Base-by-base conservation (phyloP, 1,140 invertebrate genomes). In the Andrena cerasifolii region DNA sequence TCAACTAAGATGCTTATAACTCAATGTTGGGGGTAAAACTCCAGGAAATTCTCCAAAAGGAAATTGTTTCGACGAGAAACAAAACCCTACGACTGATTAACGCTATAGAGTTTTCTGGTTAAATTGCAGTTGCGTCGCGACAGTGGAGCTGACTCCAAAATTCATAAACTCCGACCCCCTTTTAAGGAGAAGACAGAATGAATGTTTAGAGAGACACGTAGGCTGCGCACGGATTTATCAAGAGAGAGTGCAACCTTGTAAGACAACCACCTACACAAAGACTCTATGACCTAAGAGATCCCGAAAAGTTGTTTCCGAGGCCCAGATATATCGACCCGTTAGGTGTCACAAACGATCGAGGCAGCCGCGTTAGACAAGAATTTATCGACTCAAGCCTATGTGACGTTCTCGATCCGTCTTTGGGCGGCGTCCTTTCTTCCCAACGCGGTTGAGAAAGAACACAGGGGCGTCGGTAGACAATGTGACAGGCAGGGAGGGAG, bases 341-440 rank as follows among this genome's bases (percentile, higher is more conserved):
- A 36, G 45, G 45, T 24, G 45, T 36, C 33, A 31, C 31, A 53
- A 75, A 40, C 24, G 49, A 51, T 66, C 63, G 71, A 49, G 47
- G 54, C 49, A 63, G 8, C 12, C 40, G n/a, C 31, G 26, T 5
- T 18, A 12, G 33, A 66, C 54, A 59, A 77, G 80, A 82, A 86
- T 87, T 83, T 82, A 87, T 84, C 71, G 78, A 80, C 72, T 51
- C 58, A 26, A 10, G 49, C 33, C 65, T 3, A 56, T 49, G 74
- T 77, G 72, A 78, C 71, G 58, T 66, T 78, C 59, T 54, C 70
- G 80, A 82, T 84, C 53, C 77, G 74, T 82, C 58, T 71, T 72
- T 36, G 0, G 63, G 24, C 56, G 59, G 33, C 36, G 36, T 18
- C 26, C 26, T 51, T 66, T 66, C 36, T 26, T 43, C 33, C 33